Base-by-base conservation (phyloP, 1,140 invertebrate species). In the Chrysomallon squamiferum region DNA sequence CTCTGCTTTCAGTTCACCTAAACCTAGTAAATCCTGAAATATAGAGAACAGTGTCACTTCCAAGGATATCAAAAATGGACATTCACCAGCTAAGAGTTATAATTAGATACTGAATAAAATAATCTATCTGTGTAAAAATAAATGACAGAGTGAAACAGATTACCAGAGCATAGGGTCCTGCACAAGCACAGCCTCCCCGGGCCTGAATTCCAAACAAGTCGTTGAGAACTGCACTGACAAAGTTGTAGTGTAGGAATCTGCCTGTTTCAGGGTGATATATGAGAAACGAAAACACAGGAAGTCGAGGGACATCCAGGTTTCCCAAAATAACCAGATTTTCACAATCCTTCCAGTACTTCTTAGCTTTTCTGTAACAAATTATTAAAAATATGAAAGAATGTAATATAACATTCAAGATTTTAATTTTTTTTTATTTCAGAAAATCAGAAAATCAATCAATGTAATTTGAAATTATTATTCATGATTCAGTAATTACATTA, bases 131-230 rank as follows among this genome's bases (percentile, higher is more conserved):
- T n/a, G n/a, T n/a, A n/a, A n/a, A n/a, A n/a, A n/a, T n/a, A n/a
- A n/a, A n/a, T n/a, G n/a, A n/a, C n/a, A n/a, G n/a, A n/a, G n/a
- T n/a, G n/a, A n/a, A 38, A 38, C 35, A 27, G 43, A 73, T 68
- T 59, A 83, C 81, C 79, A 78, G 67, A 30, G 92, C 92, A 79
- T 96, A 96, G 59, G 92, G 91, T 49, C 93, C 92, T 43, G 92
- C 92, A 86, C 92, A 94, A 1, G 91, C 91, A 86, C 92, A 94
- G 1, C 94, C 93, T 9, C 93, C 92, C 72, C 94, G 87, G 0
- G 92, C 92, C 85, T 96, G 95, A 45, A 97, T 93, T 0, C 95
- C 95, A 80, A 95, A 96, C 11, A 97, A 89, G 79, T 97, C 95
- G 76, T 96, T 97, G 3, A 97, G 87, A 0, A 96, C 87, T 2